These are phyloP conservation scores for Tenthredo distinguenda DNA, from an alignment of 2,888 invertebrate species.

Conservation along the genomic window DNA sequence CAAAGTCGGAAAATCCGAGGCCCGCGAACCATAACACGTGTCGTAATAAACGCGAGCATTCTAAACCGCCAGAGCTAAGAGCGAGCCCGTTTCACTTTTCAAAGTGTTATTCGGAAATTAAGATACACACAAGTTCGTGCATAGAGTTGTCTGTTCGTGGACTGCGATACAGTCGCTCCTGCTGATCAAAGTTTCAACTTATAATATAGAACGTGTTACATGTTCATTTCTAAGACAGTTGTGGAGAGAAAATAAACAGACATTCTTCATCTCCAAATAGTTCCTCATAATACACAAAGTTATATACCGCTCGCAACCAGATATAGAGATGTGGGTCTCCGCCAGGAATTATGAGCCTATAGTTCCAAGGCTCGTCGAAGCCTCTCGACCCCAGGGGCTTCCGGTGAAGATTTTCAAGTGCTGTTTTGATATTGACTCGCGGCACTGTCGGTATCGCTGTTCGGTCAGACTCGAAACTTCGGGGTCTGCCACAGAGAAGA, in stretches of 20 bases:
- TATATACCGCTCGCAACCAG: background rate
- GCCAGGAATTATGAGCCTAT: background rate
- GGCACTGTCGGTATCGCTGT: background rate
- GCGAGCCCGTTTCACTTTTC: background rate
- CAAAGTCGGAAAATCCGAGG: background rate
- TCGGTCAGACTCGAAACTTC: constrained; percentile 10
- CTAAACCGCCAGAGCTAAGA: background rate
- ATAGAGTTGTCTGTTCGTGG: background rate
- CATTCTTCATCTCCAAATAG: background rate
- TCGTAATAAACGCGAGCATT: background rate
- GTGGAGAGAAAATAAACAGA: background rate
- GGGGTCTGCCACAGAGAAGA: background rate
- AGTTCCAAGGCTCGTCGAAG: background rate
- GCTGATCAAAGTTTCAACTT: background rate
- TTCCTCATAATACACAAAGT: background rate
- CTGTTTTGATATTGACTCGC: background rate
- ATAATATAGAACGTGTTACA: background rate
- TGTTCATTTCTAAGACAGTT: background rate
- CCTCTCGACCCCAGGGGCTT: background rate
- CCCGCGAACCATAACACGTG: background rate
- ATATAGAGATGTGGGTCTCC: background rate
- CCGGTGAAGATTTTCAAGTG: constrained; percentile 7
- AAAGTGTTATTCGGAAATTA: background rate
- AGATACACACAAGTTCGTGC: background rate
- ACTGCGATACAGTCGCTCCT: background rate